phyloP scores from a whole-genome alignment of 2,797 vertebrate species.

The Sebastiscus tertius region DNA sequence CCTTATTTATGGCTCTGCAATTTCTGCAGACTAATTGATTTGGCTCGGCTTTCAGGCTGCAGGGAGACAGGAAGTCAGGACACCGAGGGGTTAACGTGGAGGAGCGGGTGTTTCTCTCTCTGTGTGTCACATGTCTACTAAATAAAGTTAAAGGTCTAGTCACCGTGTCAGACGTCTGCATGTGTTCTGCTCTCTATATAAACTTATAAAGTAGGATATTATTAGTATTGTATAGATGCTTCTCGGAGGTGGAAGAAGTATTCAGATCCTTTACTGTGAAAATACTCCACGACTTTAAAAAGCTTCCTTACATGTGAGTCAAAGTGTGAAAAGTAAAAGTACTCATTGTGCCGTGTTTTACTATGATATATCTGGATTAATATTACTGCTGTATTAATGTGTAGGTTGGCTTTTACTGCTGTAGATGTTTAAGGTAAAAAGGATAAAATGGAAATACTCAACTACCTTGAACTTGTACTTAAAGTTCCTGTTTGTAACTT shows the following conservation, averaged over 20 bases:
- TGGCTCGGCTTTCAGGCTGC: constrained; percentile 78
- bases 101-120: constrained; percentile 15
- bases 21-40: constrained; percentile 82
- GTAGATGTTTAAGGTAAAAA: neutral
- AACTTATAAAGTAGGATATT: neutral
- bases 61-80: constrained; percentile 68
- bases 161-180: neutral
- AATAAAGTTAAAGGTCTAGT: neutral
- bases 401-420: neutral
- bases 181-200: neutral
- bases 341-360: neutral
- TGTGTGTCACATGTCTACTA: neutral
- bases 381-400: neutral
- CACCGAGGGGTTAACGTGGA: constrained; percentile 52
- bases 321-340: neutral
- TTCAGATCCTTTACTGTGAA: too few species aligned
- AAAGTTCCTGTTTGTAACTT: too few species aligned
- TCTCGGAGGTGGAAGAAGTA: too few species aligned
- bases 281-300: neutral
- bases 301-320: neutral
- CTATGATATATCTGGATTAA: neutral
- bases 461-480: too few species aligned
- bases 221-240: neutral
- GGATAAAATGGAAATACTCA: too few species aligned
- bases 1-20: constrained; percentile 84